Evolutionary conservation across 2,113 vertebrate species (phyloP).

Genomic region (Oreochromis aureus): DNA sequence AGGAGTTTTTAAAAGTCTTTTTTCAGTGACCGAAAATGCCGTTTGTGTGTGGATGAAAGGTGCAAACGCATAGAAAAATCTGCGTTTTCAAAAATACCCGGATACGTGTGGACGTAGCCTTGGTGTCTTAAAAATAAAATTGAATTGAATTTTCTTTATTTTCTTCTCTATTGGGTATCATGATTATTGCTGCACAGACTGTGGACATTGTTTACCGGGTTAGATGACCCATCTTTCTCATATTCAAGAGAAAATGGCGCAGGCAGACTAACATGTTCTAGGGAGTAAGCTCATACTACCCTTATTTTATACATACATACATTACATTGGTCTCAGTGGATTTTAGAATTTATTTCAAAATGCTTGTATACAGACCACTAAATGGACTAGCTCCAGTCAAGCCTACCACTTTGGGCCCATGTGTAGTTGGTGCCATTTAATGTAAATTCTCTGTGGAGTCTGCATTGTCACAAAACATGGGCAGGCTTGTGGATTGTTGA

Average conservation of each 20-base stretch:
- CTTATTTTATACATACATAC: background rate
- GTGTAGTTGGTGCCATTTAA: background rate
- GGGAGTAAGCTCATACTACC: background rate
- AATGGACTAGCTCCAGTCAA: background rate
- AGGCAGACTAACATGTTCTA: background rate
- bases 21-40: no score
- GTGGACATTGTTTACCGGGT: background rate
- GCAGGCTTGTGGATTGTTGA: background rate
- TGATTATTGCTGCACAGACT: background rate
- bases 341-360: background rate
- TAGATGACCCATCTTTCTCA: background rate
- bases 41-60: no score
- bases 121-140: background rate
- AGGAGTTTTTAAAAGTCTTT: no score
- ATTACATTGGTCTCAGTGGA: background rate
- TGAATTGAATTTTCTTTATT: background rate
- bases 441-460: background rate
- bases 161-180: background rate
- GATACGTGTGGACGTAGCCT: no score
- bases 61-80: no score
- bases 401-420: background rate
- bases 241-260: background rate
- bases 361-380: background rate
- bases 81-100: no score
- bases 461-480: background rate